phyloP scores from a whole-genome alignment of 1,140 invertebrate genomes.

The Augochlora pura region DNA sequence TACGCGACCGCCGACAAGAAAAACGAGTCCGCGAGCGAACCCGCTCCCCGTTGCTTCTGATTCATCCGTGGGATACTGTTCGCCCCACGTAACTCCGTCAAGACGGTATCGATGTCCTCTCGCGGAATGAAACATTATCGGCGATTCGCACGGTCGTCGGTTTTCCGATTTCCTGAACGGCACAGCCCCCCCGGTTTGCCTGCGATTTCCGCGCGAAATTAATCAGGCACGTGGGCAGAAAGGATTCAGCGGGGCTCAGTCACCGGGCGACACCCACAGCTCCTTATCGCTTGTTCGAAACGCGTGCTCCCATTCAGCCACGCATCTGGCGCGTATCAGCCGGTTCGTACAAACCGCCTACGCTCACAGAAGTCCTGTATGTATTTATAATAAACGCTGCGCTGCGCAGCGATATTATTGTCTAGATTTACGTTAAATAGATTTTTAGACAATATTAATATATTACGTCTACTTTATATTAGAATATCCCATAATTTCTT shows the following conservation, averaged over 20 bases:
- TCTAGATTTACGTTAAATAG: no score
- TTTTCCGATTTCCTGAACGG: no score
- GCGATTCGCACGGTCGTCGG: no score
- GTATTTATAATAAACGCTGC: neutral
- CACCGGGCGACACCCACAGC: conserved; percentile 12
- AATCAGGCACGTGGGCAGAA: neutral
- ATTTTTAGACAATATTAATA: no score
- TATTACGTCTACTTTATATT: no score
- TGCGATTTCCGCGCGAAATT: neutral
- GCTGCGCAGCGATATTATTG: no score
- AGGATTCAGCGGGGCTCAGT: neutral
- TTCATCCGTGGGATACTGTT: neutral
- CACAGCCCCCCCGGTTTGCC: no score
- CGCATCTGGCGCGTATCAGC: neutral
- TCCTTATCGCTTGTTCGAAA: conserved; percentile 9
- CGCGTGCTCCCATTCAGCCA: neutral
- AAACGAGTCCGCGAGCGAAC: neutral
- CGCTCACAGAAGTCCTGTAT: neutral
- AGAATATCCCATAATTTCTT: no score
- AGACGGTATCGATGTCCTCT: conserved; percentile 3
- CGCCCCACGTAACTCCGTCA: neutral
- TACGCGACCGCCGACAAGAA: neutral
- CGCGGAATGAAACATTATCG: neutral
- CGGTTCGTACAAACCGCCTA: neutral
- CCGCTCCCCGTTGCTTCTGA: neutral